A percentile compares a stretch with the other conserved stretches of the same genome.
These are phyloP conservation scores for Dicyrtoma fusca DNA, from an alignment of 2,888 invertebrate genomes.

Conservation along the genomic window DNA sequence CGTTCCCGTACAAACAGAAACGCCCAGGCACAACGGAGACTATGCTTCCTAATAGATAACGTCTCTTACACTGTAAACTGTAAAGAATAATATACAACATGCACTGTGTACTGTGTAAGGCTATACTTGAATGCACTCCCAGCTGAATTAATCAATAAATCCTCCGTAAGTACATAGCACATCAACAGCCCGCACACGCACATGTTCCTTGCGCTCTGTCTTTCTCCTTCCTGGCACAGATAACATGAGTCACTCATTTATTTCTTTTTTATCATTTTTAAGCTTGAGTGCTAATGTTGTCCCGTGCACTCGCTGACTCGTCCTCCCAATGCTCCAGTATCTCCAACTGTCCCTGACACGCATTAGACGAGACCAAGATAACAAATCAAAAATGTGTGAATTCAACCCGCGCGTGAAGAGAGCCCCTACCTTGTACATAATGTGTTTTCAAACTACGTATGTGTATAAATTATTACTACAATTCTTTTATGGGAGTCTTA, in stretches of 20 bases:
- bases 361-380: neutral
- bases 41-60: too few relatives aligned
- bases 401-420: too few relatives aligned
- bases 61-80: too few relatives aligned
- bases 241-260: slow-evolving; percentile 20
- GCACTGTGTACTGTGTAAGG: too few relatives aligned
- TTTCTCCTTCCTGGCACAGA: neutral
- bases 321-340: neutral
- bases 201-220: neutral
- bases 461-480: too few relatives aligned
- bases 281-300: slow-evolving; percentile 26
- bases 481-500: too few relatives aligned
- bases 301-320: neutral
- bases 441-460: too few relatives aligned
- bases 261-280: slow-evolving; percentile 24
- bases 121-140: neutral
- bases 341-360: slow-evolving; percentile 8
- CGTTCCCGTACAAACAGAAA: too few relatives aligned
- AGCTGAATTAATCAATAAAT: slow-evolving; percentile 27
- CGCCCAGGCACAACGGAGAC: too few relatives aligned
- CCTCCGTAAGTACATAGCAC: slow-evolving; percentile 2
- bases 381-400: neutral
- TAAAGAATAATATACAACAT: neutral
- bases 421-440: too few relatives aligned
- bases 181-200: slow-evolving; percentile 12